Percentiles rank a stretch among this genome's conserved stretches.
These are phyloP conservation scores for Drosophila varians DNA, from an alignment of 1,140 invertebrate genomes.

Conservation along the genomic window DNA sequence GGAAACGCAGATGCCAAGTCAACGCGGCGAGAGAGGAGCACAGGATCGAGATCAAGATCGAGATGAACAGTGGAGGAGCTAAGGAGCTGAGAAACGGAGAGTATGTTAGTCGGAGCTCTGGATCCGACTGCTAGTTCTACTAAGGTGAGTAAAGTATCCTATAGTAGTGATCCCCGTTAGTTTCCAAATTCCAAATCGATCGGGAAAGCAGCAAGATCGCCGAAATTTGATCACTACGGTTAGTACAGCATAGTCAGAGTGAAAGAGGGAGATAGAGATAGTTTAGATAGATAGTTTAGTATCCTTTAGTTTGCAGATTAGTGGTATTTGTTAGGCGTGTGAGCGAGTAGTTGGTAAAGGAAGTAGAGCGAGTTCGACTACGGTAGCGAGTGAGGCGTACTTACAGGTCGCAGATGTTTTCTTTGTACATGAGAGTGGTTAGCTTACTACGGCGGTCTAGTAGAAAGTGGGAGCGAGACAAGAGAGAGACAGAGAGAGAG, in stretches of 20 bases:
- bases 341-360: neutral
- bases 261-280: neutral
- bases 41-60: constrained; percentile 9
- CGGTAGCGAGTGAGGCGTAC: constrained; percentile 49
- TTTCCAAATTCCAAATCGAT: constrained; percentile 30
- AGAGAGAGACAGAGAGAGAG: constrained; percentile 7
- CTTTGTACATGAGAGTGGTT: constrained; percentile 58
- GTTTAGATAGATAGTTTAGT: constrained; percentile 3
- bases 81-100: constrained; percentile 4
- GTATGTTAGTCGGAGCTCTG: constrained; percentile 18
- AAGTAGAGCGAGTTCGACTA: constrained; percentile 28
- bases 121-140: constrained; percentile 17
- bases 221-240: constrained; percentile 25
- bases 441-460: constrained; percentile 56
- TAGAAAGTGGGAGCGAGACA: constrained; percentile 29
- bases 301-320: neutral
- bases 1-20: constrained; percentile 50
- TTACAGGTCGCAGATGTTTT: constrained; percentile 58
- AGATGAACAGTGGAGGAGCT: constrained; percentile 33
- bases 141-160: constrained; percentile 1
- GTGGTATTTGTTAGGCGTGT: constrained; percentile 10
- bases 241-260: constrained; percentile 24
- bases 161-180: neutral
- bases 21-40: constrained; percentile 38
- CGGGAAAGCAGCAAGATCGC: constrained; percentile 5